Evolutionary conservation across 1,140 invertebrate species (phyloP), one percentile per base, ranked within the genome.

Genomic region (Drosophila ercepeae): DNA sequence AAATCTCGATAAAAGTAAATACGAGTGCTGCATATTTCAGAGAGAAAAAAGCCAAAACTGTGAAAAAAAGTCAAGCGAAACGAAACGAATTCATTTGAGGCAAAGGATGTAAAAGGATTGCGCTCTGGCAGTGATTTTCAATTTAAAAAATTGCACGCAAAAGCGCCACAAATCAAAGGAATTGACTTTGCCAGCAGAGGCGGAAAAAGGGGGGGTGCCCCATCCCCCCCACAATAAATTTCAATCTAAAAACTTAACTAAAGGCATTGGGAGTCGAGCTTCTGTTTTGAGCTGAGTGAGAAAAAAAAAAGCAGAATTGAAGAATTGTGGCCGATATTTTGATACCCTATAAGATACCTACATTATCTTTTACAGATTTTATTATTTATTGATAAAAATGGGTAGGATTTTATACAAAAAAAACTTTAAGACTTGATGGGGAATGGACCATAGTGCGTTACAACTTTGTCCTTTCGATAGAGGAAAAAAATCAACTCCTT

Each of bases 91-190:
- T 88, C 82, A 86, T 81, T 86, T 86, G 72, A 65, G 63, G 60
- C 60, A 41, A 71, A 88, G 82, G 82, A 88, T 82, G 74, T 86
- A 78, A 88, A 86, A 86, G 82, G 82, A 86, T 86, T 86, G 76
- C 67, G 77, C 73, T 63, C 58, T 57, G 74, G 82, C 82, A 88
- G 82, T 86, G 82, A 86, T 88, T 86, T 86, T 86, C 82, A 88
- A 86, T 88, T 86, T 86, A 75, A 88, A 86, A 86, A 86, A 86
- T 88, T 88, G 82, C 82, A 86, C 82, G 82, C 82, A 86, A 86
- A 82, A 86, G 82, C 82, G 82, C 82, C 82, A 86, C 82, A 86
- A 86, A 86, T 86, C 82, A 86, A 86, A 86, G 82, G 82, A 86
- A 86, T 86, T 86, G 82, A 86, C 82, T 86, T 81, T 74, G 79